Conservation (phyloP, 2,888 invertebrate species). For the Lasioglossum figueresi region DNA sequence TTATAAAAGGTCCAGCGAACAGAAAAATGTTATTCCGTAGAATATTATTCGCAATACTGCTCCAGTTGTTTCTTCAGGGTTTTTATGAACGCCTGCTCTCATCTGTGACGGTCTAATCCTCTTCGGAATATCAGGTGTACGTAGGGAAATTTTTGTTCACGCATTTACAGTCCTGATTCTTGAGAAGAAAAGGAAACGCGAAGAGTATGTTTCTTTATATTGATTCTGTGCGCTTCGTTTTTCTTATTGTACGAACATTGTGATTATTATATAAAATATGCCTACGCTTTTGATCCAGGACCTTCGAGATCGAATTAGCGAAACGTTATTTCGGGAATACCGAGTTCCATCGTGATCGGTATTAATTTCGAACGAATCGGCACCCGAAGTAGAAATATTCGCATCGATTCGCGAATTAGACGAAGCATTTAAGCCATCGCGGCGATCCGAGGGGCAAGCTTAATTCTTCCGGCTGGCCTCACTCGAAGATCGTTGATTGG, state of each 20-base stretch:
- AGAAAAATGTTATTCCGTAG: neutral
- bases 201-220: neutral
- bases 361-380: too few relatives aligned
- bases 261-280: neutral
- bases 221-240: neutral
- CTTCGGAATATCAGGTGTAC: neutral
- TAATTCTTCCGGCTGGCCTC: slow-evolving; percentile 1
- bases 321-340: neutral
- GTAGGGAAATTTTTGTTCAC: neutral
- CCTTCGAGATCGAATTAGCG: too few relatives aligned
- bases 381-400: neutral
- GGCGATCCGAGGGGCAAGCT: neutral
- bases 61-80: neutral
- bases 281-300: too few relatives aligned
- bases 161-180: neutral
- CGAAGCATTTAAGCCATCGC: neutral
- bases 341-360: too few relatives aligned
- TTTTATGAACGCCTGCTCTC: neutral
- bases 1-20: neutral
- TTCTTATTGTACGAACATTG: neutral
- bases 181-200: neutral
- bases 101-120: neutral
- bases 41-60: neutral
- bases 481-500: slow-evolving; percentile 7
- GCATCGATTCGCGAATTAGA: neutral